phyloP scores from a whole-genome alignment of 1,140 invertebrate genomes.

The Halotydeus destructor region DNA sequence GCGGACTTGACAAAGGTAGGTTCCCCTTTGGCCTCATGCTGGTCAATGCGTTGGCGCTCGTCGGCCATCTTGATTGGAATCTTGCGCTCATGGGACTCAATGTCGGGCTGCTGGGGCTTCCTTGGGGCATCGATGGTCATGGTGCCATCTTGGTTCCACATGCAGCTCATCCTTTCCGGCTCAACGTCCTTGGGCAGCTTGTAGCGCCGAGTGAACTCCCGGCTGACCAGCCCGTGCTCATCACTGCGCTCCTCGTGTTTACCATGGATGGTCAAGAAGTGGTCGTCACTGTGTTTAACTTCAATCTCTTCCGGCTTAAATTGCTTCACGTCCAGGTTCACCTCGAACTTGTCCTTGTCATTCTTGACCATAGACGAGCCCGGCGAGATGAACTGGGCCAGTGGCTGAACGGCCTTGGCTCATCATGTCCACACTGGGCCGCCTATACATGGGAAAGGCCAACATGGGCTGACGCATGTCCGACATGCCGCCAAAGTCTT shows the following conservation, averaged over 20 bases:
- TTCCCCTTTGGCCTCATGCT: no score
- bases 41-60: no score
- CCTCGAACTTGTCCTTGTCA: slow-evolving; percentile 29
- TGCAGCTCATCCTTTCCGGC: slow-evolving; percentile 37
- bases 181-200: slow-evolving; percentile 35
- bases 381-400: no score
- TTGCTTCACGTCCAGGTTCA: slow-evolving; percentile 57
- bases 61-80: not conserved
- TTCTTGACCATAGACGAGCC: slow-evolving; percentile 1
- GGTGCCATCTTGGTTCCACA: slow-evolving; percentile 47
- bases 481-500: no score
- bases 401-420: no score
- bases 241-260: slow-evolving; percentile 70
- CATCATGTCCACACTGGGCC: no score
- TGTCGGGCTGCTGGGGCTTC: not conserved
- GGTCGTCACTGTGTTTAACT: slow-evolving; percentile 54
- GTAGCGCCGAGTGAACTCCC: slow-evolving; percentile 48
- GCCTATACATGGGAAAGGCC: no score
- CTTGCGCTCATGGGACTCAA: not conserved
- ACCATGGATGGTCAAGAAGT: slow-evolving; percentile 48
- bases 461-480: no score
- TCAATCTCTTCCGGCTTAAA: slow-evolving; percentile 60
- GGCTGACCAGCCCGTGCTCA: slow-evolving; percentile 45
- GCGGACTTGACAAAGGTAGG: no score
- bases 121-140: slow-evolving; percentile 32